These are phyloP conservation scores for Lepus americanus DNA, from an alignment of 2,113 vertebrate genomes.

Conservation along the genomic window DNA sequence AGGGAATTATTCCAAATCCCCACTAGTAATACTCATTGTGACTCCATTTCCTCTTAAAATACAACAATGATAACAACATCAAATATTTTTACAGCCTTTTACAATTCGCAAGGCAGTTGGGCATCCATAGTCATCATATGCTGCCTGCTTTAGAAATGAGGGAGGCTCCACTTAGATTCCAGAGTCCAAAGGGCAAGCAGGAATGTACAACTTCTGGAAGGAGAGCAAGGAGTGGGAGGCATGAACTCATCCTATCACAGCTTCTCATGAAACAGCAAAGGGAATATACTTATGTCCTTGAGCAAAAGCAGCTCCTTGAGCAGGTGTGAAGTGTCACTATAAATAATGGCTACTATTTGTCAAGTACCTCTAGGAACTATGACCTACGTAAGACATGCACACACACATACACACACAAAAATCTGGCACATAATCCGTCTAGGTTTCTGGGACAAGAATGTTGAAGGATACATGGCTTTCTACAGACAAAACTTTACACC, in stretches of 20 bases:
- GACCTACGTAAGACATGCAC: neutral
- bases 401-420: neutral
- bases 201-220: neutral
- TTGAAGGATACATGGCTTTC: neutral
- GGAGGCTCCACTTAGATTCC: neutral
- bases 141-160: neutral
- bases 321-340: no score
- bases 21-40: neutral
- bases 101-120: neutral
- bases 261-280: neutral
- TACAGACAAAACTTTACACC: neutral
- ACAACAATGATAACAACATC: neutral
- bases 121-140: neutral
- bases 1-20: neutral
- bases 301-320: no score
- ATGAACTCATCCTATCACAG: neutral
- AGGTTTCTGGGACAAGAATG: neutral
- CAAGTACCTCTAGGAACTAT: no score
- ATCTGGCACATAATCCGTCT: neutral
- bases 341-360: neutral
- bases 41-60: neutral
- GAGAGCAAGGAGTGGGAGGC: neutral
- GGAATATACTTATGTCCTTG: accelerated
- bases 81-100: neutral
- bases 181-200: neutral